Base-by-base conservation (phyloP, 92 coral and sea anemone species). In the Pocillopora grandis region DNA sequence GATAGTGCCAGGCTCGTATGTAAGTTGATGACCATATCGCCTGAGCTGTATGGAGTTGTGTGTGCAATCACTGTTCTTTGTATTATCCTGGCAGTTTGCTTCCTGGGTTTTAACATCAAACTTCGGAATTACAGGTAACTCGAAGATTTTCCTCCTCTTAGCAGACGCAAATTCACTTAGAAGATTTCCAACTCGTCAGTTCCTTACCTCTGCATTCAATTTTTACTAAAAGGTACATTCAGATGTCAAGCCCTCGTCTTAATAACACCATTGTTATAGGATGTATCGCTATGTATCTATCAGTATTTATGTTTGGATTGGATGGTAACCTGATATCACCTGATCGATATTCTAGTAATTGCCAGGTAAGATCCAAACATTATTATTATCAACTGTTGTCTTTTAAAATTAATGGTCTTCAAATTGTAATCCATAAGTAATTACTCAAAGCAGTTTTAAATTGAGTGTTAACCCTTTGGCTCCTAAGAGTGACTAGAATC, bases 201-300 rank as follows among this genome's bases (percentile, higher is more conserved):
- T 42, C 52, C 52, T 42, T 42, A 42, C 8, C 52, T 42, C 52
- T 42, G 52, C 52, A 42, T 42, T 42, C 52, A 42, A 42, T 42
- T 42, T 27, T 42, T 42, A 7, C 5, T 42, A 36, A 33, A 80
- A 92, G 95, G 69, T 92, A 92, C 61, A 90, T 92, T 77, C 86
- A 92, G 83, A 92, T 92, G 95, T 92, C 95, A 10, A 90, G 93
- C 70, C 95, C 95, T 18, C 87, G 92, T 35, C 87, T 95, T 58
- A 95, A 95, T 81, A 82, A 95, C 76, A 90, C 93, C 49, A 89
- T 95, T 36, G 81, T 95, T 5, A 58, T 84, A 72, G 97, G 98
- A 57, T 91, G 96, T 35, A 87, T 91, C 19, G 66, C 92, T 59
- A 88, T 93, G 83, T 95, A 92, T 71, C 63, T 89, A 58, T 87